Percentiles rank a stretch among this genome's conserved stretches.
Evolutionary conservation across 2,113 vertebrate species (phyloP).

Genomic region (Haemorhous mexicanus): DNA sequence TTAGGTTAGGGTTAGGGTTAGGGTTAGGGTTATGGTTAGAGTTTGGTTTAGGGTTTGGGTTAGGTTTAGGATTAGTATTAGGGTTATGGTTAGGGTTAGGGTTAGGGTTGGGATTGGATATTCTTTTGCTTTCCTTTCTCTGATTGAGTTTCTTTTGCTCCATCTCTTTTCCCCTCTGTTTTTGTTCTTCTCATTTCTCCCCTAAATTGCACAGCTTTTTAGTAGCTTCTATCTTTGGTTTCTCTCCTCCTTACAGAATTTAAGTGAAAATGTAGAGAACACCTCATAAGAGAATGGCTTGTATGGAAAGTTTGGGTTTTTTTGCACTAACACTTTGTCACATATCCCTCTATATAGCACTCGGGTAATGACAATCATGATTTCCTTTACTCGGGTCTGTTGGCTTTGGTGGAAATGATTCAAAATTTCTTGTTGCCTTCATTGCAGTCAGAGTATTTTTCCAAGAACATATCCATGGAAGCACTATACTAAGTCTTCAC

Average conservation of each 20-base stretch:
- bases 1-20: too few species aligned
- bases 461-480: neutral
- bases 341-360: neutral
- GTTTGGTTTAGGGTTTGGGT: too few species aligned
- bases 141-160: constrained; percentile 17
- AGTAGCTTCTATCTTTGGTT: constrained; percentile 14
- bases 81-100: too few species aligned
- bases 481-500: neutral
- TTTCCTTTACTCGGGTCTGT: neutral
- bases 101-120: neutral
- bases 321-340: neutral
- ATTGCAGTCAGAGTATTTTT: neutral
- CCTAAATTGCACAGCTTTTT: constrained; percentile 22
- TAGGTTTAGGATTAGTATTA: too few species aligned
- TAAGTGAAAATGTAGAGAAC: constrained; percentile 14
- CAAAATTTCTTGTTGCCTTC: neutral
- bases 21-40: too few species aligned
- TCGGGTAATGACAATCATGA: neutral
- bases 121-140: neutral
- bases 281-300: neutral
- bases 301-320: neutral
- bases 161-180: neutral
- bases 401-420: neutral
- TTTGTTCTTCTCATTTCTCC: constrained; percentile 8
- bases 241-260: neutral